Conservation (phyloP, 2,888 invertebrate species). For the Choreutis nemorana region DNA sequence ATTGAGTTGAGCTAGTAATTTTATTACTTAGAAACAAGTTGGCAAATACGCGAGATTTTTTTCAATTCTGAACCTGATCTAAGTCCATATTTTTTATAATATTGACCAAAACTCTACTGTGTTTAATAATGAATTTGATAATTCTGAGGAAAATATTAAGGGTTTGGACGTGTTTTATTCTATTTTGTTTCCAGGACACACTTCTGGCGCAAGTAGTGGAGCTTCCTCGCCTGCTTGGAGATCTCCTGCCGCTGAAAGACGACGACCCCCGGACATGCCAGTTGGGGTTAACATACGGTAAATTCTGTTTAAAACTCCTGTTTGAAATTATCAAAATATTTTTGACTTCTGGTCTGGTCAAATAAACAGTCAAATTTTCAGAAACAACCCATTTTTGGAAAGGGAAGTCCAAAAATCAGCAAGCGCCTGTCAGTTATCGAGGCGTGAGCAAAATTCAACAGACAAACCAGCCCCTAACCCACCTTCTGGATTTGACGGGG, state of each 20-base stretch:
- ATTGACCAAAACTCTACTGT: no score
- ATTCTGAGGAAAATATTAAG: no score
- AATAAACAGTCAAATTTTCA: conserved; percentile 20
- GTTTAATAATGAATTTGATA: no score
- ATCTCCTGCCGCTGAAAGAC: conserved; percentile 69
- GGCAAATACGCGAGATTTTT: no score
- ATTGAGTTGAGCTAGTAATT: no score
- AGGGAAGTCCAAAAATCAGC: conserved; percentile 72
- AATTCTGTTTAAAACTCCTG: neutral
- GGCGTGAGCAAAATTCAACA: conserved; percentile 35
- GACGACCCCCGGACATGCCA: conserved; percentile 61
- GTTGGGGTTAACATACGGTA: conserved; percentile 57
- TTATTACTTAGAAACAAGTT: no score
- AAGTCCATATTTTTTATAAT: no score
- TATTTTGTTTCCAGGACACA: conserved; percentile 28
- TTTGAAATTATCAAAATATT: no score
- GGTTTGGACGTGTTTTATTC: no score
- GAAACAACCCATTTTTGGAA: conserved; percentile 61
- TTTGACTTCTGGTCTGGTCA: no score
- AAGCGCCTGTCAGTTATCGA: conserved; percentile 62
- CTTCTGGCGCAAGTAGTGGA: conserved; percentile 65
- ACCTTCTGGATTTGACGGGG: conserved; percentile 30
- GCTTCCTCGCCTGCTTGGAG: conserved; percentile 73
- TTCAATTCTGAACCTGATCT: no score
- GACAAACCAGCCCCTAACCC: conserved; percentile 32